Evolutionary conservation across 2,113 vertebrate genomes (phyloP), one percentile per base, ranked within the genome.

Genomic region (Sigmodon hispidus): DNA sequence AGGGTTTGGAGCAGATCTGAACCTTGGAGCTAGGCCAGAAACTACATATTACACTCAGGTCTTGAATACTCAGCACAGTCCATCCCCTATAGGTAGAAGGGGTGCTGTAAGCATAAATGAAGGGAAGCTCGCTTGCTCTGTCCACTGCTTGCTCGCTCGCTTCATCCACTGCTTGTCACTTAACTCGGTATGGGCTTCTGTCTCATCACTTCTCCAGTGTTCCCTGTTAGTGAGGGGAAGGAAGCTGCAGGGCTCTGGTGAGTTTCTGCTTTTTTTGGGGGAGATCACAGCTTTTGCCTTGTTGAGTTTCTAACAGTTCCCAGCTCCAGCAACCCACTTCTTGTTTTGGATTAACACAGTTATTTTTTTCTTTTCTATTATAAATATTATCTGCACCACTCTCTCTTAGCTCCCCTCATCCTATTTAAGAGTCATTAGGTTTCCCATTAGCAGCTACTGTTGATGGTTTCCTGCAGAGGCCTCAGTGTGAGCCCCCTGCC

Each of bases 401-500:
- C 95, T 97, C 95, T 98, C 96, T 98, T 97, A 97, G 95, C 81
- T 97, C 97, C 97, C 94, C 97, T 91, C 81, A 65, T 90, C 77
- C 96, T 95, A 98, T 98, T 98, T 98, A 98, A 97, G 80, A 93
- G 89, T 97, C 97, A 97, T 98, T 98, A 98, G 97, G 85, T 89
- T 98, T 90, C 90, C 96, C 69, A 97, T 98, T 98, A 98, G 97
- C 96, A 97, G 98, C 97, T 97, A 91, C 89, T 98, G 95, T 97
- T 97, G 97, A 97, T 75, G 95, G 92, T 97, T 97, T 98, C 97
- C 95, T 3, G 50, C 93, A 91, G 97, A 97, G 94, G 83, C 89
- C 95, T 96, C 96, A 94, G 96, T 96, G 7, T 75, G 97, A 94
- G 29, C 45, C 97, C 69, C 43, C 96, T 92, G 67, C 93, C 94